Conservation (phyloP, 2,113 vertebrate genomes). For the Mola mola region DNA sequence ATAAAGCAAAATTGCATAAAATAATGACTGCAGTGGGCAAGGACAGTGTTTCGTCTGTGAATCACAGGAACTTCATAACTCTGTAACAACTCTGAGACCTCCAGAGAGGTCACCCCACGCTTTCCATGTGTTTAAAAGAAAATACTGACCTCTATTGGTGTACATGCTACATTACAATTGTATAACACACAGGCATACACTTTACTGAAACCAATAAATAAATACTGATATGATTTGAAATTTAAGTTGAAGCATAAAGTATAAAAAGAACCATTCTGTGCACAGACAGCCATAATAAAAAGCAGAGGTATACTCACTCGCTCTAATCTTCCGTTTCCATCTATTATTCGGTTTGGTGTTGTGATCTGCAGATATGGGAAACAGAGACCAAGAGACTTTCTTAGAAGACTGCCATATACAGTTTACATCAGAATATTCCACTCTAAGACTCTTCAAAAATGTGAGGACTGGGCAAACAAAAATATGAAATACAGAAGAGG, state of each 20-base stretch:
- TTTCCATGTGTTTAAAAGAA: not conserved
- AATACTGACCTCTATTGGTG: conserved; percentile 26
- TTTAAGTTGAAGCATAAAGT: not conserved
- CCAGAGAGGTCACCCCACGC: not conserved
- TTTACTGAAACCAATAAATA: no score
- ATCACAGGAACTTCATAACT: not conserved
- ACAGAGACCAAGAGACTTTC: conserved; percentile 1
- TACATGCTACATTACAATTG: conserved; percentile 5
- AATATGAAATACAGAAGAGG: no score
- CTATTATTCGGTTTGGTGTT: conserved; percentile 50
- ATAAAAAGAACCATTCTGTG: not conserved
- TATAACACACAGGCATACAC: not conserved
- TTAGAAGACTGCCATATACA: no score
- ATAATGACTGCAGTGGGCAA: not conserved
- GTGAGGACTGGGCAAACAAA: no score
- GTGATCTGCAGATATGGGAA: conserved; percentile 27
- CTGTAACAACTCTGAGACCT: not conserved
- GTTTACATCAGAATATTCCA: no score
- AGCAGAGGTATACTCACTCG: conserved; percentile 57
- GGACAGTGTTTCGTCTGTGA: not conserved
- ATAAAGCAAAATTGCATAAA: not conserved
- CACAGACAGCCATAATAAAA: not conserved
- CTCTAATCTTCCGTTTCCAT: conserved; percentile 70
- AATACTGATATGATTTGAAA: no score
- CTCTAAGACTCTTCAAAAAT: no score